Conservation (phyloP, 2,797 vertebrate genomes). For the Hephaestus fuliginosus region DNA sequence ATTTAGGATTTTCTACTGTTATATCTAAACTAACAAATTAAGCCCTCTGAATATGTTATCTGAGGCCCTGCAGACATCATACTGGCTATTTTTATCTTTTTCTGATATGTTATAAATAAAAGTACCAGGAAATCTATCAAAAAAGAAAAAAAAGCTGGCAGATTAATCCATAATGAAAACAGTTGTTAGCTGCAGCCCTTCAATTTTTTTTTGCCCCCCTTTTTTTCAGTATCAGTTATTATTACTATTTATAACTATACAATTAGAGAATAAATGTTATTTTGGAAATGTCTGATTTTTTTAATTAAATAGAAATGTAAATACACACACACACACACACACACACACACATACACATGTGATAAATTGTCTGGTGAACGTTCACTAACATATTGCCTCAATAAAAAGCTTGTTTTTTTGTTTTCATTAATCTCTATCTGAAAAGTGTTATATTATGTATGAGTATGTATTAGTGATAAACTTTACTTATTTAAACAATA, state of each 20-base stretch:
- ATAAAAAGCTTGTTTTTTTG: neutral
- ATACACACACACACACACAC: too few species aligned
- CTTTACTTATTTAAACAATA: slow-evolving; percentile 10
- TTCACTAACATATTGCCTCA: neutral
- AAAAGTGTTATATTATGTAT: slow-evolving; percentile 31
- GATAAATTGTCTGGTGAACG: neutral
- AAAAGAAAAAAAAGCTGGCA: neutral
- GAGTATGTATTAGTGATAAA: neutral
- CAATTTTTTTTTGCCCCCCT: neutral
- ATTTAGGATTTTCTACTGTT: neutral
- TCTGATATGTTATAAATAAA: neutral
- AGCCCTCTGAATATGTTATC: neutral
- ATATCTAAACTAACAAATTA: neutral
- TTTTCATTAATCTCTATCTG: slow-evolving; percentile 44
- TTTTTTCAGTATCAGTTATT: neutral
- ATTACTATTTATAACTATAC: neutral
- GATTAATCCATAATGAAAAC: neutral
- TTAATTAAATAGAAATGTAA: too few species aligned
- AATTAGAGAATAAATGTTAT: neutral
- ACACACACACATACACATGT: too few species aligned
- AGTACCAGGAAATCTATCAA: neutral
- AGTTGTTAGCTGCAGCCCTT: too few species aligned
- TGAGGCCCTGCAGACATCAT: neutral
- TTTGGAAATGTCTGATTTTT: neutral
- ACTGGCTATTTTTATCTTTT: neutral